Percentiles rank a stretch among this genome's conserved stretches.
These are phyloP conservation scores for Thinocorus orbignyianus DNA, from an alignment of 2,113 vertebrate species.

Conservation along the genomic window DNA sequence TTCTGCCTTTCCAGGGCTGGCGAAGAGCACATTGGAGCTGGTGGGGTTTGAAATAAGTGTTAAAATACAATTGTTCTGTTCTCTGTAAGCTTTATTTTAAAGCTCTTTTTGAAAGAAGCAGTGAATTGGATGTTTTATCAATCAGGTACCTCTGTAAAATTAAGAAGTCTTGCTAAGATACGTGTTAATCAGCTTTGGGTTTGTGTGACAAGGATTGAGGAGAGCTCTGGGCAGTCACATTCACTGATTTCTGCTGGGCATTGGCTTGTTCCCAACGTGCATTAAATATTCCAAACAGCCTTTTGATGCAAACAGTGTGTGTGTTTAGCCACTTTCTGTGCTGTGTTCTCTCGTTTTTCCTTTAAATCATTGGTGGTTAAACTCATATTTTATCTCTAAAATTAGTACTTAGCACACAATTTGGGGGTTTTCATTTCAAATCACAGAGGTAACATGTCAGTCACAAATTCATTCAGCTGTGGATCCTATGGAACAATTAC, in stretches of 20 bases:
- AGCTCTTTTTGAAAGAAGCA: no score
- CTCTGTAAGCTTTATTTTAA: background rate
- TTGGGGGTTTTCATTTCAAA: background rate
- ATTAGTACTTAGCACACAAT: background rate
- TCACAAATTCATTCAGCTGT: background rate
- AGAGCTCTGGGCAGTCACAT: background rate
- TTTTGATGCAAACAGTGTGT: background rate
- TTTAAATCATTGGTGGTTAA: background rate
- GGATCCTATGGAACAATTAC: background rate
- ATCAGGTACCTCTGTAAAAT: background rate
- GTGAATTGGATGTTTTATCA: background rate
- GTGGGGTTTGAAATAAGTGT: background rate
- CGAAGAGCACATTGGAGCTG: rapidly evolving
- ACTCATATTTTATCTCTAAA: background rate
- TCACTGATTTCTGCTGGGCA: background rate
- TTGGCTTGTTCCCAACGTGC: background rate
- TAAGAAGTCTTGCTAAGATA: background rate
- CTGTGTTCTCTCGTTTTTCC: background rate
- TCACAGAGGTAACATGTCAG: background rate
- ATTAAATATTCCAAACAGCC: background rate
- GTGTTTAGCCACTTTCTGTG: background rate
- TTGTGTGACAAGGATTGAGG: background rate
- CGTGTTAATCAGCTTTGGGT: rapidly evolving
- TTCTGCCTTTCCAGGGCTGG: background rate
- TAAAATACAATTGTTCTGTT: background rate